A percentile compares a stretch with the other conserved stretches of the same genome.
phyloP scores from a whole-genome alignment of 2,797 vertebrate species.

The Galago senegalensis region DNA sequence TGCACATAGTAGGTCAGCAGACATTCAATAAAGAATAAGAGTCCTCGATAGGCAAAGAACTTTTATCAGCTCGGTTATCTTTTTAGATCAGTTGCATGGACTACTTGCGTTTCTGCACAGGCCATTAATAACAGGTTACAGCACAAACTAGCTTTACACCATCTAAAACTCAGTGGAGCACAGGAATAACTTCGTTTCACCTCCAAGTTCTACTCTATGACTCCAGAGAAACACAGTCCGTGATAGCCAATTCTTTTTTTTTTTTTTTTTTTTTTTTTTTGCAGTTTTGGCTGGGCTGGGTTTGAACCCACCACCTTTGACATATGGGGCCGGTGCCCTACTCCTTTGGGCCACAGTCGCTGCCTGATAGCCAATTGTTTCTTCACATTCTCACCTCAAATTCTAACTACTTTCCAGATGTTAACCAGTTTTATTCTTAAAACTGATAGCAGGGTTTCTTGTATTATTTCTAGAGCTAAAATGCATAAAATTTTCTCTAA shows the following conservation, averaged over 20 bases:
- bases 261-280: no score
- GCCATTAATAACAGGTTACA: not conserved
- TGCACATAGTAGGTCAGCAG: not conserved
- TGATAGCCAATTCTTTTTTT: not conserved
- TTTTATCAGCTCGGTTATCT: not conserved
- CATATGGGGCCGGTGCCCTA: no score
- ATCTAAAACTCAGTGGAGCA: not conserved
- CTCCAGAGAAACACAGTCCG: not conserved
- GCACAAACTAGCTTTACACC: not conserved
- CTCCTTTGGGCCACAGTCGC: no score
- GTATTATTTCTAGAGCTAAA: not conserved
- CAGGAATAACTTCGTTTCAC: not conserved
- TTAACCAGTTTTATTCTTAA: conserved; percentile 9
- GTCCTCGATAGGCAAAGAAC: not conserved
- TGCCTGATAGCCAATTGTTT: not conserved
- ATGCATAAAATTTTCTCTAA: not conserved
- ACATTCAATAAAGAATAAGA: not conserved
- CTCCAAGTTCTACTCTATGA: not conserved
- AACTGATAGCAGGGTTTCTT: not conserved
- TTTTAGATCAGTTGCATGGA: not conserved
- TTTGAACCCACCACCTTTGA: no score
- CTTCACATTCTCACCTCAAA: not conserved
- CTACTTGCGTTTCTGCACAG: not conserved
- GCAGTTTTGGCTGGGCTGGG: no score
- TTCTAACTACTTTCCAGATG: not conserved